Evolutionary conservation across 2,113 vertebrate species (phyloP), one percentile per base, ranked within the genome.

Genomic region (Micronisus gabar): DNA sequence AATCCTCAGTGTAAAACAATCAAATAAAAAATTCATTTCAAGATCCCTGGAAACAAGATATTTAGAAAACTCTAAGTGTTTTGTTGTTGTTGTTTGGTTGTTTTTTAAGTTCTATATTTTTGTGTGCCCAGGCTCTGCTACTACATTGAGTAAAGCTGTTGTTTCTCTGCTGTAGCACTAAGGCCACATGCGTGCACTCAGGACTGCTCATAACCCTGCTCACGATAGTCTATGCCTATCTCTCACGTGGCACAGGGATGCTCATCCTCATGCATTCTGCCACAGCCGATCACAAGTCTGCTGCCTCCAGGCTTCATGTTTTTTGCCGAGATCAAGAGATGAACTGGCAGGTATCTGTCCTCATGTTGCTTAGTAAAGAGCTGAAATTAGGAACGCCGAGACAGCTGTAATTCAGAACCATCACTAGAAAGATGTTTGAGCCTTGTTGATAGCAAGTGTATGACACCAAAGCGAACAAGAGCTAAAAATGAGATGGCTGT

Each of bases 271-370:
- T 4, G 4, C 15, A 1, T 34, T 29, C 94, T 90, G 58, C 48
- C 71, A 7, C 94, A 47, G 92, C 87, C 7, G 7, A 86, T 32
- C 78, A 62, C 74, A 53, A 38, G 53, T 7, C 40, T 21, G 1
- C 82, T 52, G 40, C 86, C 78, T 86, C 58, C 87, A 66, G 58
- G 62, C 75, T 94, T 66, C 18, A 15, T 36, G 81, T 13, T 17
- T 81, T 78, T 45, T 73, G 66, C 68, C 1, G 30, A 94, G 80
- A 86, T 41, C 34, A 15, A 8, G 45, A 90, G 75, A 86, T 1
- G 8, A 93, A 88, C 88, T 87, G 95, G 86, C 96, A 97, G 94
- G 53, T 97, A 86, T 92, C 81, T 92, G 73, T 80, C 83, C 74
- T 91, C 79, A 38, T 22, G 89, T 70, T 86, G 93, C 94, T 88